phyloP scores from a whole-genome alignment of 2,113 vertebrate genomes.

The Melanotaenia duboulayi region DNA sequence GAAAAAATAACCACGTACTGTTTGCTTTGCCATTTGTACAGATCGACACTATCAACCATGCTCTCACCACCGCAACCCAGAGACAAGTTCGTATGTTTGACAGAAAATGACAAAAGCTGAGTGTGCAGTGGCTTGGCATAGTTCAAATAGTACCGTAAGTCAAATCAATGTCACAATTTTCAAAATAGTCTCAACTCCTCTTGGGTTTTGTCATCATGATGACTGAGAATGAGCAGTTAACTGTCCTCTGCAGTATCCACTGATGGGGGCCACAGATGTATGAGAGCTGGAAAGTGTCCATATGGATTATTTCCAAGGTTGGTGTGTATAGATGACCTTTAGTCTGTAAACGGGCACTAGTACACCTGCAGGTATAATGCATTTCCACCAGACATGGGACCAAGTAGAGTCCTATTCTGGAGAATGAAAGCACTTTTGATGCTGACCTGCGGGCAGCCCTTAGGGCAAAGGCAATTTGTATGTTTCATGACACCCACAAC shows the following conservation, averaged over 20 bases:
- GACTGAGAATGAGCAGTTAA: constrained; percentile 44
- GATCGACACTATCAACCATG: constrained; percentile 68
- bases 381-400: constrained; percentile 63
- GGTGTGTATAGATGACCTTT: constrained; percentile 56
- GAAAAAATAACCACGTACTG: constrained; percentile 41
- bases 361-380: constrained; percentile 68
- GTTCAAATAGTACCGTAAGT: constrained; percentile 56
- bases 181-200: constrained; percentile 47
- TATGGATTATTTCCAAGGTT: constrained; percentile 60
- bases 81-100: constrained; percentile 50
- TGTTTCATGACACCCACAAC: constrained; percentile 66
- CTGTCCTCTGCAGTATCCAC: constrained; percentile 42
- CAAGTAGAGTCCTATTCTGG: constrained; percentile 48
- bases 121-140: constrained; percentile 59
- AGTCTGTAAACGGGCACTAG: constrained; percentile 66
- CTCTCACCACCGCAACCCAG: constrained; percentile 45
- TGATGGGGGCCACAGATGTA: constrained; percentile 6
- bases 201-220: constrained; percentile 45
- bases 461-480: constrained; percentile 76
- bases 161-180: constrained; percentile 44
- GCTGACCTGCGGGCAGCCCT: constrained; percentile 70
- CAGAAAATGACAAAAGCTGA: constrained; percentile 42
- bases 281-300: constrained; percentile 49
- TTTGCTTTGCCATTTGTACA: constrained; percentile 70
- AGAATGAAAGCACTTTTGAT: constrained; percentile 75